Percentiles rank a stretch among this genome's conserved stretches.
These are phyloP conservation scores for Hapalemur alaotrensis DNA, from an alignment of 2,797 vertebrate genomes.

Conservation along the genomic window DNA sequence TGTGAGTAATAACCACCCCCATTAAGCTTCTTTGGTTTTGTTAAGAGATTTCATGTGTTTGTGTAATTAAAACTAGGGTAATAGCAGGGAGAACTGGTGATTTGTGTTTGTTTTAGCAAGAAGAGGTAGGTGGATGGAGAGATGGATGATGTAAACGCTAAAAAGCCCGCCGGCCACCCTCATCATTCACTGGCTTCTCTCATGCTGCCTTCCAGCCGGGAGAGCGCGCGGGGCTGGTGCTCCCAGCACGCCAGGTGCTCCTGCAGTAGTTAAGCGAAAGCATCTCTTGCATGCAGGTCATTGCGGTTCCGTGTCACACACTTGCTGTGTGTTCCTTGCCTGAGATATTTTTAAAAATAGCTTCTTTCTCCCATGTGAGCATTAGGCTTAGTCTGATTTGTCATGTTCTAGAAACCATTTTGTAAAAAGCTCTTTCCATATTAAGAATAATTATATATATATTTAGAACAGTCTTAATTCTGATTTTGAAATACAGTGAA, in stretches of 20 bases:
- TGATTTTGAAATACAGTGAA: background rate
- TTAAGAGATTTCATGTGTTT: background rate
- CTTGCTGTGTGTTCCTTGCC: background rate
- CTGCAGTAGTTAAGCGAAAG: background rate
- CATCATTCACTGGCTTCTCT: background rate
- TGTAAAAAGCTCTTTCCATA: background rate
- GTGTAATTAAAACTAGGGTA: background rate
- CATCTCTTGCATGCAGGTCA: background rate
- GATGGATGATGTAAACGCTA: background rate
- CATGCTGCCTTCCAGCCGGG: background rate
- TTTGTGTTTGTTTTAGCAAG: background rate
- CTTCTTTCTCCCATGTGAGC: background rate
- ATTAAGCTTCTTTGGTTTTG: background rate
- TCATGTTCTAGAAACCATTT: background rate
- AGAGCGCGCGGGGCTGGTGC: accelerated
- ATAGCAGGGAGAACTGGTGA: background rate
- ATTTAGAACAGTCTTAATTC: background rate
- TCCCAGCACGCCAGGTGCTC: too few relatives aligned
- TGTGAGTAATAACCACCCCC: background rate
- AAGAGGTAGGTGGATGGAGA: background rate
- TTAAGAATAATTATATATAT: background rate
- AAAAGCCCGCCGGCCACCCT: background rate
- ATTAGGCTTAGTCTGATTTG: background rate
- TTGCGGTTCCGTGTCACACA: background rate
- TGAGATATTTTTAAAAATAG: background rate